These are phyloP conservation scores for Hydropsyche tenuis DNA, from an alignment of 1,140 invertebrate species.

Conservation along the genomic window DNA sequence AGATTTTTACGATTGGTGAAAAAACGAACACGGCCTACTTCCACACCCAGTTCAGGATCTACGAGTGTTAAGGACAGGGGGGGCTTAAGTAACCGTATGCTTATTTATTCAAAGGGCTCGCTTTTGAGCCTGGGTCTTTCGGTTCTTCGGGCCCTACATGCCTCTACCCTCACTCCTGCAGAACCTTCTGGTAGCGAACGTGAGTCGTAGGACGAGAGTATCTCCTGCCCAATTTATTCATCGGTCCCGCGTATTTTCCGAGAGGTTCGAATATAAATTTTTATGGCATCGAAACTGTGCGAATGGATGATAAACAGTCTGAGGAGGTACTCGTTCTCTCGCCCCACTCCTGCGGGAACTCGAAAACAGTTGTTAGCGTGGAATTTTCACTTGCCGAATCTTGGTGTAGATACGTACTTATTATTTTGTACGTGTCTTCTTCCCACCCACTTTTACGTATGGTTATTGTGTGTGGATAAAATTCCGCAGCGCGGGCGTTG, in stretches of 20 bases:
- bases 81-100: slow-evolving; percentile 27
- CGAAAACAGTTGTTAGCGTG: slow-evolving; percentile 34
- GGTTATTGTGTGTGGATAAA: too few species aligned
- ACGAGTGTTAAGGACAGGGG: slow-evolving; percentile 1
- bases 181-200: too few species aligned
- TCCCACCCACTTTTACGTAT: too few species aligned
- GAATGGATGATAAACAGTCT: slow-evolving; percentile 42
- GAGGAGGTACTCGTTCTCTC: background rate
- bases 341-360: background rate
- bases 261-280: slow-evolving; percentile 37
- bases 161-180: background rate
- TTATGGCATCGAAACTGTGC: slow-evolving; percentile 40
- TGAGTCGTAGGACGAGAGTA: background rate
- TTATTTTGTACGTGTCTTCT: too few species aligned
- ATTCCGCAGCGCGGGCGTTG: background rate
- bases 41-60: background rate
- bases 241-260: slow-evolving; percentile 27
- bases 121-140: slow-evolving; percentile 3
- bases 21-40: too few species aligned
- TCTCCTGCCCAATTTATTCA: slow-evolving; percentile 38
- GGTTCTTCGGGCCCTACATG: slow-evolving; percentile 30
- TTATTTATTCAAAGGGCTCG: slow-evolving; percentile 43
- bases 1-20: too few species aligned
- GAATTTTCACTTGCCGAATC: slow-evolving; percentile 29
- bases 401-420: background rate